Base-by-base conservation (phyloP, 2,888 invertebrate species). In the Pterostichus niger region DNA sequence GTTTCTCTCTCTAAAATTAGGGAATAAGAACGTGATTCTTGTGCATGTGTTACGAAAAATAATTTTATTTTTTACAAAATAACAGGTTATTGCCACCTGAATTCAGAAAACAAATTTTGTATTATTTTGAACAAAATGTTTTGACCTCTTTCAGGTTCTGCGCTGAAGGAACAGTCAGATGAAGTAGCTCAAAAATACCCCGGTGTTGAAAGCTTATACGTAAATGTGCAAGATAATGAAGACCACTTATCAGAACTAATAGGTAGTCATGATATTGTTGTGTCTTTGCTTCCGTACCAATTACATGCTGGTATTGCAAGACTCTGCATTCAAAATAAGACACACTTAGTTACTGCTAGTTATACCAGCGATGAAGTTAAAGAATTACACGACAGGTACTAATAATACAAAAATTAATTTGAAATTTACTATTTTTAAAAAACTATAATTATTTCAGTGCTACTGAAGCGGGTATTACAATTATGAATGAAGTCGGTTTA, bases 291-390 rank as follows among this genome's bases (percentile, higher is more conserved):
- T 68, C 99, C 99, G 0, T 98, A 98, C 88, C 92, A 94, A 13
- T 92, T 98, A 44, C 99, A 99, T 89, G 96, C 96, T 0, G 91
- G 94, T 5, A 94, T 96, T 2, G 99, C 99, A 0, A 93, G 94
- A 86, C 93, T 95, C 15, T 99, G 99, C 88, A 95, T 99, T 77
- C 92, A 93, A n/a, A 93, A 95, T 84, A 93, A 94, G 84, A 95
- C 95, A 0, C 97, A 99, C 89, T 94, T 99, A 94, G 98, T 99
- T 15, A 99, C 99, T 0, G 98, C 99, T 0, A 98, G 98, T 84
- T 99, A 99, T 87, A 94, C 97, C 82, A 95, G 96, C 10, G 95
- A 97, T 0, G 95, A 96, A 87, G 95, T 99, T 86, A 93, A 93
- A 86, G 93, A 93, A 0, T 90, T 98, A 9, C 94, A 98, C 87